Conservation (phyloP, 1,140 invertebrate species). For the Heliconius hermathena region DNA sequence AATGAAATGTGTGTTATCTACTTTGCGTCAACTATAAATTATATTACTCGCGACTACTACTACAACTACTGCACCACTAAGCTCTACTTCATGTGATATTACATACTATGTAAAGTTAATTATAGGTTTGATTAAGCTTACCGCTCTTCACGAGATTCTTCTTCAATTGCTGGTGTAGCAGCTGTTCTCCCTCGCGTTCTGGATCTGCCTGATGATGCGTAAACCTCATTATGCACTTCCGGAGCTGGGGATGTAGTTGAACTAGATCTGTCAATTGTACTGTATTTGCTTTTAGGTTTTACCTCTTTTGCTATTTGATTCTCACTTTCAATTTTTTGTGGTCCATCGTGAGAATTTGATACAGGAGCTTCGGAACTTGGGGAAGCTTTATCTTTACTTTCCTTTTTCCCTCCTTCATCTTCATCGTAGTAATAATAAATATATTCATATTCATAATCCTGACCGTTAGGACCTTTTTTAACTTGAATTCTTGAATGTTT, state of each 20-base stretch:
- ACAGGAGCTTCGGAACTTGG: slow-evolving; percentile 53
- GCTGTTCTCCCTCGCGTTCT: slow-evolving; percentile 84
- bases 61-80: slow-evolving; percentile 25
- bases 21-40: slow-evolving; percentile 29
- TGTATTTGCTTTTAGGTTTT: slow-evolving; percentile 84
- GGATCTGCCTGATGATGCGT: slow-evolving; percentile 81
- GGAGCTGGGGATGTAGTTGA: slow-evolving; percentile 78
- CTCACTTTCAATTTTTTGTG: slow-evolving; percentile 78
- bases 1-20: slow-evolving; percentile 22
- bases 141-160: slow-evolving; percentile 81
- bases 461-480: slow-evolving; percentile 94
- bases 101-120: neutral
- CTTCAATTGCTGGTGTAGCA: slow-evolving; percentile 77
- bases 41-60: slow-evolving; percentile 30
- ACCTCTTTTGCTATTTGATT: slow-evolving; percentile 73
- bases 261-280: slow-evolving; percentile 84
- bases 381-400: slow-evolving; percentile 65
- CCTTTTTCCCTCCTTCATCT: slow-evolving; percentile 85
- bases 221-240: slow-evolving; percentile 85
- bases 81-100: slow-evolving; percentile 22
- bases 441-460: slow-evolving; percentile 95
- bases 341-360: slow-evolving; percentile 83
- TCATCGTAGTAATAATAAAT: slow-evolving; percentile 95
- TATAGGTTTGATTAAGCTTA: slow-evolving; percentile 42
- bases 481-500: slow-evolving; percentile 88